Evolutionary conservation across 2,113 vertebrate species (phyloP).

Genomic region (Microtus ochrogaster): DNA sequence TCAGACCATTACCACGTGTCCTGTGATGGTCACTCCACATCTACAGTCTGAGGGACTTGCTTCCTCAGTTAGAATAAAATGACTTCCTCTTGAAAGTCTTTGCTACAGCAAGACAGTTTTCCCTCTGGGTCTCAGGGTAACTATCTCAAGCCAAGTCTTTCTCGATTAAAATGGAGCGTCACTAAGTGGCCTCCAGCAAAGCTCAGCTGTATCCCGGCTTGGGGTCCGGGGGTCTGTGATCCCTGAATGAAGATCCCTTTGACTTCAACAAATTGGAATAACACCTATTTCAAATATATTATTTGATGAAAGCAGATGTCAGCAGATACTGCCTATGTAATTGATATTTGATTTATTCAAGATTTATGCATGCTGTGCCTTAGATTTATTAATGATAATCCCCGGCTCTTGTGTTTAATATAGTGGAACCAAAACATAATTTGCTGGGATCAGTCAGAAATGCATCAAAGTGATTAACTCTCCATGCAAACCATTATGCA

Average conservation of each 20-base stretch:
- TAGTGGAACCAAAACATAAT: constrained; percentile 93
- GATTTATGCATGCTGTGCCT: constrained; percentile 92
- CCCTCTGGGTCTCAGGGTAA: neutral
- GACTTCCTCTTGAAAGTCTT: neutral
- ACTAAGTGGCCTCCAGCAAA: neutral
- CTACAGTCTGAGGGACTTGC: neutral
- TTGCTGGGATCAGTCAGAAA: constrained; percentile 93
- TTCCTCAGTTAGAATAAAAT: neutral
- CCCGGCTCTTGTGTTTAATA: constrained; percentile 93
- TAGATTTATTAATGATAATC: constrained; percentile 95
- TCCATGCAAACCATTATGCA: constrained; percentile 93
- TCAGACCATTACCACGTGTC: neutral
- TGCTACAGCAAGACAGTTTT: neutral
- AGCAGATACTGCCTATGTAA: constrained; percentile 91
- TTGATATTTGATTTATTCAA: constrained; percentile 95
- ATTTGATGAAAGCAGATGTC: constrained; percentile 92
- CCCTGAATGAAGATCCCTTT: constrained; percentile 80
- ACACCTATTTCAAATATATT: constrained; percentile 92
- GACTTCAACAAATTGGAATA: constrained; percentile 88
- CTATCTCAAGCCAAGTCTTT: neutral
- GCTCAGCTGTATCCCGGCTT: constrained; percentile 65
- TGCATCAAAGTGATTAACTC: constrained; percentile 95
- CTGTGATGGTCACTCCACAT: neutral
- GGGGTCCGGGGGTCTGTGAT: constrained; percentile 77
- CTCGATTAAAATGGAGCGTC: constrained; percentile 5